phyloP scores from a whole-genome alignment of 2,888 invertebrate species.

The Plagodis pulveraria region DNA sequence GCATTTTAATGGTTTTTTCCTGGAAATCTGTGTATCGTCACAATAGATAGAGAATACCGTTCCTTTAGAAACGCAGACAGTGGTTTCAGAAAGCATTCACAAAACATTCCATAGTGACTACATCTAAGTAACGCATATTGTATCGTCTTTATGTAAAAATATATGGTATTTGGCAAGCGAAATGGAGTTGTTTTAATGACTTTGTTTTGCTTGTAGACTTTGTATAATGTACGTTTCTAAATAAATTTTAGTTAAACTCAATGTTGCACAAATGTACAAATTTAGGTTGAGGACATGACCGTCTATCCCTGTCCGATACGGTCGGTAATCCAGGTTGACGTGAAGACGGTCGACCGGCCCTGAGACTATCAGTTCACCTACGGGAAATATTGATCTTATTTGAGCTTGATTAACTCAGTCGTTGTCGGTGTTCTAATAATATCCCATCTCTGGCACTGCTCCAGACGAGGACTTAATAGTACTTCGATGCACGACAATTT shows the following conservation, averaged over 20 bases:
- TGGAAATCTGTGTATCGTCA: constrained; percentile 10
- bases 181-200: constrained; percentile 9
- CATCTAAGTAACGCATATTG: not conserved
- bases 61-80: constrained; percentile 10
- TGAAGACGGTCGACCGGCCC: constrained; percentile 51
- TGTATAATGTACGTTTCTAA: constrained; percentile 1
- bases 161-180: constrained; percentile 14
- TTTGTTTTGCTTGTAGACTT: not conserved
- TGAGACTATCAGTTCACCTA: constrained; percentile 70
- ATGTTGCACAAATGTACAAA: constrained; percentile 42
- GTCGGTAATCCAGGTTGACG: constrained; percentile 61
- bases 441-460: constrained; percentile 75
- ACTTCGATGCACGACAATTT: constrained; percentile 80
- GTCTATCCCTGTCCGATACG: constrained; percentile 47
- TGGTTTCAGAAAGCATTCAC: constrained; percentile 10
- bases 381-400: constrained; percentile 83
- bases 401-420: constrained; percentile 83
- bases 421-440: constrained; percentile 82
- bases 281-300: constrained; percentile 42
- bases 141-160: not conserved
- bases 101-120: no score
- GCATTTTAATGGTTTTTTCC: constrained; percentile 15
- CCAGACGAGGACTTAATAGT: constrained; percentile 82
- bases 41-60: not conserved
- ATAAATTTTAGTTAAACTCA: constrained; percentile 17